A percentile compares a stretch with the other conserved stretches of the same genome.
Conservation (phyloP, 2,113 vertebrate species). For the Hippocampus mohnikei region DNA sequence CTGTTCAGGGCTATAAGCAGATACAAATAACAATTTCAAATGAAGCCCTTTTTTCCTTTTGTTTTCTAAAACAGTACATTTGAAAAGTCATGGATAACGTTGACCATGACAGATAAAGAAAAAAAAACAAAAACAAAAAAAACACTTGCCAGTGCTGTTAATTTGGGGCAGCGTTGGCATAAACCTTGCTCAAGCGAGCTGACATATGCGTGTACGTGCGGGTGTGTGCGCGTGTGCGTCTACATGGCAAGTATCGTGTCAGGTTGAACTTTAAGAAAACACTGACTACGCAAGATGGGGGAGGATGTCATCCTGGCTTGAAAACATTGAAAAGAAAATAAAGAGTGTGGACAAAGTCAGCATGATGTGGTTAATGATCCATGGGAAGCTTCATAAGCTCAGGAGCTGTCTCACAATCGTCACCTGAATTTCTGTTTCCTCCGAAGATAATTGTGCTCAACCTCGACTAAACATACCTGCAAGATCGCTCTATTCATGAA, state of each 20-base stretch:
- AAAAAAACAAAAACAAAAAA: too few relatives aligned
- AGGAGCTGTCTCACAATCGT: conserved; percentile 7
- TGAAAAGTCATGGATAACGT: too few relatives aligned
- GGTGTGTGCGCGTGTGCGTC: background rate
- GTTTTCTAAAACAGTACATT: too few relatives aligned
- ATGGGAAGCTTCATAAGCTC: conserved; percentile 14
- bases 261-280: conserved; percentile 37
- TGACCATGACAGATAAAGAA: too few relatives aligned
- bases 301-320: conserved; percentile 22
- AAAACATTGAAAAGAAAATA: conserved; percentile 39
- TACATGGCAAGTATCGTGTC: background rate
- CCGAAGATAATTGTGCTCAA: background rate
- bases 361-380: conserved; percentile 29
- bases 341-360: conserved; percentile 24
- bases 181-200: background rate
- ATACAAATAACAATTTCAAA: too few relatives aligned
- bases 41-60: too few relatives aligned
- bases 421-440: conserved; percentile 1
- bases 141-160: too few relatives aligned
- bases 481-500: conserved; percentile 37
- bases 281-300: conserved; percentile 30
- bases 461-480: conserved; percentile 12
- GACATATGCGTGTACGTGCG: background rate
- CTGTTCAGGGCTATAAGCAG: too few relatives aligned
- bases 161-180: too few relatives aligned